Evolutionary conservation across 2,888 invertebrate species (phyloP).

Genomic region (Alcis repandata): DNA sequence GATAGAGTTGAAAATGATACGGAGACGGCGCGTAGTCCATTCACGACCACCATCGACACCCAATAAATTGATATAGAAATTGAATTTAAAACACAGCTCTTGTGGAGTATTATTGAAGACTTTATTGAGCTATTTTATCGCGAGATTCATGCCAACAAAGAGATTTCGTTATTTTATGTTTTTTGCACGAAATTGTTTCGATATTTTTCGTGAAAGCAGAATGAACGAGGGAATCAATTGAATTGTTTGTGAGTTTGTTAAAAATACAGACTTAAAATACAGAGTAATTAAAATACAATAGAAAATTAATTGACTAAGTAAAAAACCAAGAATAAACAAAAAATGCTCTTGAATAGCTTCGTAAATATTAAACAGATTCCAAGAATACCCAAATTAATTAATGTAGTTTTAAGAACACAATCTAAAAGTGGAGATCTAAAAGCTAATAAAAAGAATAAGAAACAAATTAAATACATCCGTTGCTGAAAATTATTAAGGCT

Average conservation of each 20-base stretch:
- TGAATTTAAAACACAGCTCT: constrained; percentile 44
- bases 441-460: too few species aligned
- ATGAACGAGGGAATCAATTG: background rate
- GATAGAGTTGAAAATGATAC: constrained; percentile 34
- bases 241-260: background rate
- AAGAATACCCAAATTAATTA: background rate
- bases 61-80: constrained; percentile 46
- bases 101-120: constrained; percentile 28
- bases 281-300: background rate
- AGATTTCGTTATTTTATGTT: background rate
- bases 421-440: background rate
- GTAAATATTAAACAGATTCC: background rate
- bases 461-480: too few species aligned
- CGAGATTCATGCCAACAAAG: constrained; percentile 8
- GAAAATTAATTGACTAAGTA: background rate
- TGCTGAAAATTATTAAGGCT: too few species aligned
- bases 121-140: constrained; percentile 37
- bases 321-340: background rate
- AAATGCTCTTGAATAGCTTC: background rate
- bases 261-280: background rate
- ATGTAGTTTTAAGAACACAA: background rate
- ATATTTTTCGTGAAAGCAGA: background rate
- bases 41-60: constrained; percentile 27
- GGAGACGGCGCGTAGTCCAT: background rate
- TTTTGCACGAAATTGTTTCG: background rate